Evolutionary conservation across 30 jellyfish, hydroid and myxozoan genomes (phyloP).

Genomic region (Cassiopea xamachana): DNA sequence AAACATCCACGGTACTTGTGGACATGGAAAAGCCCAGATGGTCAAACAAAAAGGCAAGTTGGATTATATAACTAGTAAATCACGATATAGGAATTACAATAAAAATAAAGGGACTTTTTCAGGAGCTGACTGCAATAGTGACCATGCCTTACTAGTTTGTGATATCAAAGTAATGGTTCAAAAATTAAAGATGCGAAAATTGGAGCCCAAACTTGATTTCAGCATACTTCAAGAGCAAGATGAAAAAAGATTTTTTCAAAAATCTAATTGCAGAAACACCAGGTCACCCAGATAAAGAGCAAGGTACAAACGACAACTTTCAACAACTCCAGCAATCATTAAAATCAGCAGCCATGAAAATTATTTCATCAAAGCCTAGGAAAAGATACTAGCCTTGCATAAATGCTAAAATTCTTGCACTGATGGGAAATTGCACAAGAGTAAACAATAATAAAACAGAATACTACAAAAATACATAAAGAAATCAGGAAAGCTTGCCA

Average conservation of each 20-base stretch:
- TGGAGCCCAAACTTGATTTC: background rate
- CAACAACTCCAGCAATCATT: background rate
- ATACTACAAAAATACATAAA: background rate
- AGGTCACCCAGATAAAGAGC: background rate
- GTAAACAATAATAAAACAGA: background rate
- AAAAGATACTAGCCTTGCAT: constrained; percentile 18
- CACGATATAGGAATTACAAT: constrained; percentile 27
- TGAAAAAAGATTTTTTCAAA: background rate
- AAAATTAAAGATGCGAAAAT: background rate
- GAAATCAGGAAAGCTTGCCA: background rate
- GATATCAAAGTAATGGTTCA: background rate
- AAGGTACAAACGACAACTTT: background rate
- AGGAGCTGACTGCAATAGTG: constrained; percentile 50
- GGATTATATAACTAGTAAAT: constrained; percentile 19
- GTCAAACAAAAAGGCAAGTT: constrained; percentile 13
- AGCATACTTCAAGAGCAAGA: background rate
- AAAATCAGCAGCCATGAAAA: background rate
- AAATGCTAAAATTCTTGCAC: constrained; percentile 30
- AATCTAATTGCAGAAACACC: background rate
- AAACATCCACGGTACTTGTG: constrained; percentile 18
- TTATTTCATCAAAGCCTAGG: constrained; percentile 3
- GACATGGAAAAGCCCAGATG: constrained; percentile 59
- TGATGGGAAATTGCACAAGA: constrained; percentile 9
- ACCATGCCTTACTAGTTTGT: constrained; percentile 8
- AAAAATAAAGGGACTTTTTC: constrained; percentile 14